Evolutionary conservation across 2,113 vertebrate species (phyloP).

Genomic region (Tachycineta bicolor): DNA sequence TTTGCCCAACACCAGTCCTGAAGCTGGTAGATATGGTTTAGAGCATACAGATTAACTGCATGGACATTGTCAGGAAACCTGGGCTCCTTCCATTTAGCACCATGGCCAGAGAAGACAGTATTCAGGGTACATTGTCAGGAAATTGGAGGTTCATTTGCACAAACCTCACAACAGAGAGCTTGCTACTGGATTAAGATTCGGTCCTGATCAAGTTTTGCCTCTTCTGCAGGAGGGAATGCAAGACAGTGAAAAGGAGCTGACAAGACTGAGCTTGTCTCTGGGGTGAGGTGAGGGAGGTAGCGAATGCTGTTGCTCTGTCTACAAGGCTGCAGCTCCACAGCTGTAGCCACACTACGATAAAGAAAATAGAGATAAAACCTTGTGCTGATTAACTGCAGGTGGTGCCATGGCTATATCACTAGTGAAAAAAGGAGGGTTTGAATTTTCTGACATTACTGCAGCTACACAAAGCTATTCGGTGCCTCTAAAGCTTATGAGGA

Average conservation of each 20-base stretch:
- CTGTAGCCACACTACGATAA: background rate
- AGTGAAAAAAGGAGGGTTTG: background rate
- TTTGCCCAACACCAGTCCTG: background rate
- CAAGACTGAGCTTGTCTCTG: background rate
- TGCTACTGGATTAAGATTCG: background rate
- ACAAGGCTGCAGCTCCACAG: background rate
- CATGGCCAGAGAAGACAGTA: background rate
- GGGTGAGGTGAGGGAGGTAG: background rate
- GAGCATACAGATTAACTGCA: background rate
- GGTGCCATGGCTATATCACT: background rate
- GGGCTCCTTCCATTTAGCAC: background rate
- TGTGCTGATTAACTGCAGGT: background rate
- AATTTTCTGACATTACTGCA: background rate
- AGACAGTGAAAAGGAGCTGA: background rate
- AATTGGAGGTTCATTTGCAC: background rate
- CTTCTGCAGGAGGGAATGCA: background rate
- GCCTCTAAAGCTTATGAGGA: background rate
- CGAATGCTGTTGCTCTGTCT: rapidly evolving
- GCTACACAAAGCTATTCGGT: background rate
- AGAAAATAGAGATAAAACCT: background rate
- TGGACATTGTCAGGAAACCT: background rate
- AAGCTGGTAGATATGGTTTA: background rate
- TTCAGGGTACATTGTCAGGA: rapidly evolving
- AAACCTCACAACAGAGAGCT: background rate
- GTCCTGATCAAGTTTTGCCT: background rate